phyloP scores from a whole-genome alignment of 2,888 invertebrate genomes.

The Nemotelus nigrinus region DNA sequence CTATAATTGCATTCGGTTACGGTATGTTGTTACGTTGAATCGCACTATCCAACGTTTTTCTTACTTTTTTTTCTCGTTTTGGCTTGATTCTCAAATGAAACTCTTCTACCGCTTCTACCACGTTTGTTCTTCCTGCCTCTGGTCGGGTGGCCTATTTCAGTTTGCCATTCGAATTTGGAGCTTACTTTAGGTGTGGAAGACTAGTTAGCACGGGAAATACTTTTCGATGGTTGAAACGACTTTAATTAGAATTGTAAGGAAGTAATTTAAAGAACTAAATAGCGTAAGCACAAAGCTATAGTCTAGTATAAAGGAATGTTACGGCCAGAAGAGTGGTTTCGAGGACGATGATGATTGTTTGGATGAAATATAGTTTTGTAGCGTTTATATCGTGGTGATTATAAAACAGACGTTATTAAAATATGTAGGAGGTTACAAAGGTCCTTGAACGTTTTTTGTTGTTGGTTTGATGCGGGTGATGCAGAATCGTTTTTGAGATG shows the following conservation, averaged over 20 bases:
- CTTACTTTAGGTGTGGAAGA: neutral
- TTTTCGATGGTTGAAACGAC: slow-evolving; percentile 35
- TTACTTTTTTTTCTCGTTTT: neutral
- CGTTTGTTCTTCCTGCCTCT: no score
- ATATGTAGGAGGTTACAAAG: neutral
- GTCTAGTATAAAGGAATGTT: neutral
- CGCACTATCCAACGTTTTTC: slow-evolving; percentile 8
- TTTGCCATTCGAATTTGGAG: no score
- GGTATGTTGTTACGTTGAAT: slow-evolving; percentile 23
- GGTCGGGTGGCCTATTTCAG: no score
- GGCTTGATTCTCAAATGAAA: no score
- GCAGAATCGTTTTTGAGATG: no score
- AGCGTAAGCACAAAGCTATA: neutral
- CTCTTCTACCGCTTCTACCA: no score
- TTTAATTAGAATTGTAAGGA: slow-evolving; percentile 49
- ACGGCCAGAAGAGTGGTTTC: neutral
- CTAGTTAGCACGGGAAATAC: neutral
- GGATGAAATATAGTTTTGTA: slow-evolving; percentile 6
- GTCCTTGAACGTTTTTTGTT: no score
- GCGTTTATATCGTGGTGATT: neutral
- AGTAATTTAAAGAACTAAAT: slow-evolving; percentile 45
- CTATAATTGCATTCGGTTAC: slow-evolving; percentile 29
- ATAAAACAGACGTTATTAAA: neutral
- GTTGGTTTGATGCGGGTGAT: no score
- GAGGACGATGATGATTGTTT: slow-evolving; percentile 24